A percentile compares a stretch with the other conserved stretches of the same genome.
phyloP scores from a whole-genome alignment of 1,140 invertebrate species.

The Lethocerus indicus region DNA sequence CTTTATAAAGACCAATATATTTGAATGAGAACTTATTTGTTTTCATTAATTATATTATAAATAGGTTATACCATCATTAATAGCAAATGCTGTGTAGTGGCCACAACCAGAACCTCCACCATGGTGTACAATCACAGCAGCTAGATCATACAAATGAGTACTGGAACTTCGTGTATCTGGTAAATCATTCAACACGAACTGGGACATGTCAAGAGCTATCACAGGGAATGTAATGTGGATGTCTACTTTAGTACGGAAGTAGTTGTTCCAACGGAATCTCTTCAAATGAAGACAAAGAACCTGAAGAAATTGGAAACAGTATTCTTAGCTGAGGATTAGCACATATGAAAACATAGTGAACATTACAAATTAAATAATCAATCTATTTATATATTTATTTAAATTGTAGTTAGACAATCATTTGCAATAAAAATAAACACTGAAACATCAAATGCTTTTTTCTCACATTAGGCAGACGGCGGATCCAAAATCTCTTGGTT shows the following conservation, averaged over 20 bases:
- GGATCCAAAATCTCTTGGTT: conserved; percentile 73
- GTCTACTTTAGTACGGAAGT: conserved; percentile 62
- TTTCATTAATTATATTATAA: no score
- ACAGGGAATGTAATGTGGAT: conserved; percentile 64
- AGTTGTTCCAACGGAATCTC: conserved; percentile 69
- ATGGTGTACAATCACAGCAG: conserved; percentile 73
- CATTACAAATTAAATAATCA: background rate
- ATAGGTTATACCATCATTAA: conserved; percentile 42
- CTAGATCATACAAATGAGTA: conserved; percentile 59
- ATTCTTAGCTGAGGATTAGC: background rate
- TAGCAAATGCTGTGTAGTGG: conserved; percentile 72
- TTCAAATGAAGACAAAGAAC: conserved; percentile 72
- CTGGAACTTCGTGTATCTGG: conserved; percentile 45
- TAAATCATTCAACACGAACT: conserved; percentile 49
- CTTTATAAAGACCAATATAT: no score
- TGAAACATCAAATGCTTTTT: no score
- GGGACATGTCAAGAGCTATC: conserved; percentile 58
- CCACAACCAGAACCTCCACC: conserved; percentile 72
- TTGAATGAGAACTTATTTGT: no score
- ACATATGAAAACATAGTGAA: background rate
- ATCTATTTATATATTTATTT: no score
- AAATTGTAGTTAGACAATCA: no score
- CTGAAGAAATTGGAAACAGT: conserved; percentile 25
- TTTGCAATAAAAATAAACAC: no score
- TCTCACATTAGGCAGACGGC: conserved; percentile 59